Evolutionary conservation across 2,888 invertebrate species (phyloP).

Genomic region (Hyalella azteca): DNA sequence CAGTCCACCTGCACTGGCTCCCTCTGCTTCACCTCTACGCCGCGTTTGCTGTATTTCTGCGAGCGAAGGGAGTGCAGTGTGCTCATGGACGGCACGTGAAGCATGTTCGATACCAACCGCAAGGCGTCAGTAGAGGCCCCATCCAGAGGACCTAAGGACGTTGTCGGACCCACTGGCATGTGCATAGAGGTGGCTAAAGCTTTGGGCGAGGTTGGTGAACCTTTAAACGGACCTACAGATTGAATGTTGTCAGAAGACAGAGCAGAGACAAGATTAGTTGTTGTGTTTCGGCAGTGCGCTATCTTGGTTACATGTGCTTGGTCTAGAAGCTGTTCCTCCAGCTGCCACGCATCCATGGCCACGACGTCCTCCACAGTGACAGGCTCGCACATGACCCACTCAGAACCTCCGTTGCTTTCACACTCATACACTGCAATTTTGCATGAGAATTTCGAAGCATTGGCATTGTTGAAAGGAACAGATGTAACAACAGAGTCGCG

Average conservation of each 20-base stretch:
- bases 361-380: conserved; percentile 92
- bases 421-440: conserved; percentile 98
- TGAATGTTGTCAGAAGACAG: conserved; percentile 49
- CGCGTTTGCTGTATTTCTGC: conserved; percentile 83
- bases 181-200: not conserved
- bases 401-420: conserved; percentile 91
- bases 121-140: conserved; percentile 46
- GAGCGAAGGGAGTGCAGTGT: conserved; percentile 84
- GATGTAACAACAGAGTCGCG: not conserved
- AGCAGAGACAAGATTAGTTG: conserved; percentile 42
- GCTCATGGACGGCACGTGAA: conserved; percentile 89
- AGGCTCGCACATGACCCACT: conserved; percentile 93
- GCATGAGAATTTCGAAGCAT: conserved; percentile 74
- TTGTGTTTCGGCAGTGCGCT: conserved; percentile 45
- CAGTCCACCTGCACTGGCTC: conserved; percentile 95
- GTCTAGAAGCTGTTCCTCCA: conserved; percentile 40
- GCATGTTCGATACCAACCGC: conserved; percentile 50
- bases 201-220: not conserved
- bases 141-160: not conserved
- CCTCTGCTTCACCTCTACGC: conserved; percentile 87
- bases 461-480: conserved; percentile 76
- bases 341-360: conserved; percentile 48
- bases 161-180: conserved; percentile 2
- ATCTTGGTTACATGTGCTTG: conserved; percentile 46
- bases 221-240: not conserved